Percentiles rank a stretch among this genome's conserved stretches.
Evolutionary conservation across 1,140 invertebrate genomes (phyloP).

Genomic region (Eriocheir sinensis): DNA sequence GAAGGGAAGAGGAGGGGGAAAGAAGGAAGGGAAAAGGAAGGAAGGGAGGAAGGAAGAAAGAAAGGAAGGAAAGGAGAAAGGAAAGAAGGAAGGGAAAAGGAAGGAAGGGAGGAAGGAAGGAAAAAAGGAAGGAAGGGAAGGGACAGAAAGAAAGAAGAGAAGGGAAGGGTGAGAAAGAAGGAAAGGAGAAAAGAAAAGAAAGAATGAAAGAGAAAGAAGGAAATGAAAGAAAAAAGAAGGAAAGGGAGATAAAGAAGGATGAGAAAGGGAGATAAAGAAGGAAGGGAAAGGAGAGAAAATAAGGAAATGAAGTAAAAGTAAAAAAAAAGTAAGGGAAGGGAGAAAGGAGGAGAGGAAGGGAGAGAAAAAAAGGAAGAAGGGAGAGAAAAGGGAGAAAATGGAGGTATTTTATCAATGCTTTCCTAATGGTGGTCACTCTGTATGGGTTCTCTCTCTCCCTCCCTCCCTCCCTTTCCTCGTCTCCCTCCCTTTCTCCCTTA

Average conservation of each 20-base stretch:
- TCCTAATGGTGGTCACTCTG: not conserved
- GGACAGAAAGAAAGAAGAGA: not conserved
- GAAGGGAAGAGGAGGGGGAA: not conserved
- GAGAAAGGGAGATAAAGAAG: not conserved
- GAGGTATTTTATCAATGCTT: constrained; percentile 16
- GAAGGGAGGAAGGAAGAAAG: not conserved
- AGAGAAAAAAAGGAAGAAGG: not conserved
- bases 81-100: not conserved
- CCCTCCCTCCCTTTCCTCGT: not conserved
- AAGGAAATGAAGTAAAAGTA: not conserved
- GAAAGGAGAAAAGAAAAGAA: not conserved
- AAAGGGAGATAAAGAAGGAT: not conserved
- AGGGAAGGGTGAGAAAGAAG: not conserved
- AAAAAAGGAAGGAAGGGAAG: not conserved
- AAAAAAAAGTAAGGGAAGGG: not conserved
- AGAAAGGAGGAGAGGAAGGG: not conserved
- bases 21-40: not conserved
- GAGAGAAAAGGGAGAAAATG: constrained; percentile 4
- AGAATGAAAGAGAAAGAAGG: not conserved
- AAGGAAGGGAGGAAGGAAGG: not conserved
- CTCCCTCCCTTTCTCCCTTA: constrained; percentile 6
- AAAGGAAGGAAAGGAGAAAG: not conserved
- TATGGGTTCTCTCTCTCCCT: not conserved
- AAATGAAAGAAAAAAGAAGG: not conserved
- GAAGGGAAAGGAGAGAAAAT: not conserved